Conservation (phyloP, 2,888 invertebrate species). For the Barypeithes pellucidus region DNA sequence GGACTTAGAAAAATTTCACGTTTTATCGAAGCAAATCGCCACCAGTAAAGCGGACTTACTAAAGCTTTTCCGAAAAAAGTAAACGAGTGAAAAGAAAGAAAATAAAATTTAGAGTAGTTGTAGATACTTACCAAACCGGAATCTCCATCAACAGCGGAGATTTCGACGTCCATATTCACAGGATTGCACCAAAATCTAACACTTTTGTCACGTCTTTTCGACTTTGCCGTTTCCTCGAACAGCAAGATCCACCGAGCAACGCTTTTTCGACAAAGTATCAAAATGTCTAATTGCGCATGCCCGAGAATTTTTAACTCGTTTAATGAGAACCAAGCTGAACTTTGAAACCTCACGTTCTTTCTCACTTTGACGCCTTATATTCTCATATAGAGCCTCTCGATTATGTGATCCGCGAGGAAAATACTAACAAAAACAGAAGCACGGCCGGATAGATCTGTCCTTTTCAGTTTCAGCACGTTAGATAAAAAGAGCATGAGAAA, state of each 20-base stretch:
- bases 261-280: conserved; percentile 47
- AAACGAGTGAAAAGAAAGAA: conserved; percentile 51
- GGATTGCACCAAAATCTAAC: conserved; percentile 67
- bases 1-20: conserved; percentile 83
- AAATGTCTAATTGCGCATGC: conserved; percentile 45
- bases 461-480: too few species aligned
- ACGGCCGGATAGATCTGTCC: too few species aligned
- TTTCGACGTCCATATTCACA: conserved; percentile 79
- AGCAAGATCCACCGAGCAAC: conserved; percentile 32
- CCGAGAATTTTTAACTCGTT: background rate
- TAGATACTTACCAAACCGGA: conserved; percentile 76
- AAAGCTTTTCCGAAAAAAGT: conserved; percentile 54
- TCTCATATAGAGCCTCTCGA: too few species aligned
- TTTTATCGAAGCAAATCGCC: conserved; percentile 65
- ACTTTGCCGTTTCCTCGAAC: conserved; percentile 41
- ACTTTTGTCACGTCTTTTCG: conserved; percentile 52
- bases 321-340: background rate
- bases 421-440: too few species aligned
- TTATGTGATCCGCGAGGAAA: too few species aligned
- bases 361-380: background rate
- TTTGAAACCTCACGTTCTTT: background rate
- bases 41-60: conserved; percentile 55
- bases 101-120: conserved; percentile 59
- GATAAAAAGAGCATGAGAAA: too few species aligned
- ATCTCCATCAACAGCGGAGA: conserved; percentile 75